Evolutionary conservation across 2,797 vertebrate genomes (phyloP), one percentile per base, ranked within the genome.

Genomic region (Amblyopsis hoosieri): DNA sequence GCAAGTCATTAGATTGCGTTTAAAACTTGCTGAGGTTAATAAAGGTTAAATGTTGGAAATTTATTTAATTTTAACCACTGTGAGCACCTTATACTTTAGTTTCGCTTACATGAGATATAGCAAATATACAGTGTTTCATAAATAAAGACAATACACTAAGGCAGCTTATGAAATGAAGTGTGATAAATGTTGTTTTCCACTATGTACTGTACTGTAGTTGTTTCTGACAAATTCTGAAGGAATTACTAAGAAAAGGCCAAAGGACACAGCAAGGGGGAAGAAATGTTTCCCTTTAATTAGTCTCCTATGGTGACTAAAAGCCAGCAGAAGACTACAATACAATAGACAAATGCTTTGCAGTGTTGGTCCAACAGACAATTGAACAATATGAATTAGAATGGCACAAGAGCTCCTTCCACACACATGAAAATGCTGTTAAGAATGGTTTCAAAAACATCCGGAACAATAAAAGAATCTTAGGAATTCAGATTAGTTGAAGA

Each of bases 31-130:
- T 12, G n/a, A 5, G 4, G 14, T 58, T 50, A 9, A 58, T 67
- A 45, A 45, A 49, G 7, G 12, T 10, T 46, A 9, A 48, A 17
- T 23, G 52, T 11, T 7, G 6, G 51, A 57, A 47, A 50, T 77
- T 67, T 69, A 66, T 68, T 62, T 62, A 4, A 63, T 71, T 68
- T 62, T 53, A 66, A 64, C 76, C 71, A 75, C 10, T 12, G 55
- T 48, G 54, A 53, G 60, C 49, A 51, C 23, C 23, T 23, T 23
- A 23, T 23, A 23, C 23, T 23, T 23, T 23, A 23, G 23, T 23
- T 23, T 23, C 33, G 57, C 15, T 42, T 42, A 42, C 37, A 42
- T 42, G 7, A 42, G 37, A 42, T 37, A 37, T 9, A 42, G 37
- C 8, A 42, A 1, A 42, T 1, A 42, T 9, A 42, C 37, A 42